These are phyloP conservation scores for Psilopogon haemacephalus DNA, from an alignment of 2,113 vertebrate species.

Conservation along the genomic window DNA sequence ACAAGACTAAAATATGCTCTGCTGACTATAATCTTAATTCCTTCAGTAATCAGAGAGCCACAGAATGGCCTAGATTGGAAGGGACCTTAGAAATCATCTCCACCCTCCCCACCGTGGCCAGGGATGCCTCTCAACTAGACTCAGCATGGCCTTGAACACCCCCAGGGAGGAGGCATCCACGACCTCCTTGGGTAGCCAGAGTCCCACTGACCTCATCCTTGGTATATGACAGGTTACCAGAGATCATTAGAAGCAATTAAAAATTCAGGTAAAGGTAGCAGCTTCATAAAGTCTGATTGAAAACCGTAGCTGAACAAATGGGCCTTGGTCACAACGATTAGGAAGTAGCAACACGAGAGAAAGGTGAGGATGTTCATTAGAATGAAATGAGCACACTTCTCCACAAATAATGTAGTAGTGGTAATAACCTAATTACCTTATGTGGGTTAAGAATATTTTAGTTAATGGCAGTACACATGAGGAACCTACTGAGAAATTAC, in stretches of 20 bases:
- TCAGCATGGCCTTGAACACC: too few species aligned
- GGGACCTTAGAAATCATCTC: too few species aligned
- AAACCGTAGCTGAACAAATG: neutral
- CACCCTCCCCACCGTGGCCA: too few species aligned
- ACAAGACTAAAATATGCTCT: neutral
- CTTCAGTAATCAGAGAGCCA: neutral
- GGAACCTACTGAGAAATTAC: neutral
- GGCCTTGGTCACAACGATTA: rapidly evolving
- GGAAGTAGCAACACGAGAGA: neutral
- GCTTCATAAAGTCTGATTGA: neutral
- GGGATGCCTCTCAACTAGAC: too few species aligned
- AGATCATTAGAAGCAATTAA: neutral
- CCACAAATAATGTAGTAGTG: neutral
- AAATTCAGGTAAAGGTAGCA: neutral
- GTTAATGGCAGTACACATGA: neutral
- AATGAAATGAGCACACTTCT: neutral
- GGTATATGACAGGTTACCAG: neutral
- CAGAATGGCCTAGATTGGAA: too few species aligned
- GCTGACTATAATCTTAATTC: neutral
- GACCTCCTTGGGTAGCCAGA: too few species aligned
- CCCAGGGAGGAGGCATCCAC: too few species aligned
- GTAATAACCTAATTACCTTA: neutral
- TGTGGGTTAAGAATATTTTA: neutral
- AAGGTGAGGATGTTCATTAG: neutral
- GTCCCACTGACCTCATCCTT: too few species aligned